A percentile compares a stretch with the other conserved stretches of the same genome.
Conservation (phyloP, 2,113 vertebrate species). For the Serinus canaria region DNA sequence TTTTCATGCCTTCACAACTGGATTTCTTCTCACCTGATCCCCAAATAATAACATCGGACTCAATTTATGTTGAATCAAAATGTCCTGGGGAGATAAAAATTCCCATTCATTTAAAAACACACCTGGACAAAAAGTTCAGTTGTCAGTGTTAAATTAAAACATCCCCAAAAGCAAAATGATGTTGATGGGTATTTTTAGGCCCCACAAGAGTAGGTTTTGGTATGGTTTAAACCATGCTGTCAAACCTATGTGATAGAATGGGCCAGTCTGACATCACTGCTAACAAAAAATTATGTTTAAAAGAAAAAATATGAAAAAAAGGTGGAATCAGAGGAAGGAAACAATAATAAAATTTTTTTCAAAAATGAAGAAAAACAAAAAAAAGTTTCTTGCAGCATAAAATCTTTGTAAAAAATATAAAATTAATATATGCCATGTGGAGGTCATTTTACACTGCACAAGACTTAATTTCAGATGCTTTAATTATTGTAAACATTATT, state of each 20-base stretch:
- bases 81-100: background rate
- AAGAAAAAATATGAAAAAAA: rapidly evolving
- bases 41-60: background rate
- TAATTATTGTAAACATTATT: background rate
- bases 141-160: background rate
- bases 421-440: rapidly evolving
- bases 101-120: background rate
- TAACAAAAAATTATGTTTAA: background rate
- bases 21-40: background rate
- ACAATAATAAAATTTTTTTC: background rate
- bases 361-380: background rate
- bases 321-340: rapidly evolving
- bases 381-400: background rate
- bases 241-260: background rate
- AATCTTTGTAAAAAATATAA: background rate
- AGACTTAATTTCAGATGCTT: background rate
- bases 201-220: background rate
- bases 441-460: background rate
- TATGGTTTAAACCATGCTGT: background rate
- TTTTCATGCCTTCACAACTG: background rate
- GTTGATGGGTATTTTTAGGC: background rate
- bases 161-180: background rate
- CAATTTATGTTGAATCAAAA: background rate
- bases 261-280: background rate
- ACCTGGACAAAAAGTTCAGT: background rate